Evolutionary conservation across 2,888 invertebrate species (phyloP).

Genomic region (Allolobophora icterica): DNA sequence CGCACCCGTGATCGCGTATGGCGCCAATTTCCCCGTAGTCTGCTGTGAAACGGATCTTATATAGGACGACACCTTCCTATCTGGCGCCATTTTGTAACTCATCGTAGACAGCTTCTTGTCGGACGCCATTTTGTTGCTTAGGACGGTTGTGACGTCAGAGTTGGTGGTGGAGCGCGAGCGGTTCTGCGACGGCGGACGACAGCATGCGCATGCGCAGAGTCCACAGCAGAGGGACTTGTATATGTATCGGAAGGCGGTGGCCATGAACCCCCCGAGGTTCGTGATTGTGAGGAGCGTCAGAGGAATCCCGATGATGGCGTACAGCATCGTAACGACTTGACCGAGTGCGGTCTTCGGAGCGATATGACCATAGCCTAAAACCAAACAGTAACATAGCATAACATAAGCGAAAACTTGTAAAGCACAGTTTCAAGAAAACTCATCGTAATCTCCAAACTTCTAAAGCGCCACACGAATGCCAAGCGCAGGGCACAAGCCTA

Average conservation of each 20-base stretch:
- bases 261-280: constrained; percentile 64
- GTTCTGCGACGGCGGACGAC: constrained; percentile 22
- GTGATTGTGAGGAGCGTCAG: constrained; percentile 61
- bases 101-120: not conserved
- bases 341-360: constrained; percentile 60
- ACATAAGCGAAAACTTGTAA: too few relatives aligned
- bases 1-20: not conserved
- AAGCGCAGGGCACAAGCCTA: too few relatives aligned
- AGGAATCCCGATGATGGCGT: constrained; percentile 62
- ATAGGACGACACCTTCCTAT: not conserved
- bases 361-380: constrained; percentile 63
- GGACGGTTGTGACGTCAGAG: not conserved
- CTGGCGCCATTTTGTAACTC: not conserved
- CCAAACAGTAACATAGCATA: not conserved
- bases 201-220: constrained; percentile 51
- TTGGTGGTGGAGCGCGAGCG: not conserved
- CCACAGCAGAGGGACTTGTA: constrained; percentile 67
- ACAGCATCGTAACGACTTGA: constrained; percentile 61
- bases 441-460: too few relatives aligned
- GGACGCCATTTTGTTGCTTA: not conserved
- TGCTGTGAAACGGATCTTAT: constrained; percentile 6
- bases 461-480: too few relatives aligned
- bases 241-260: constrained; percentile 68
- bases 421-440: too few relatives aligned
- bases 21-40: not conserved